phyloP scores from a whole-genome alignment of 2,797 vertebrate genomes.

The Centropyge bicolor region DNA sequence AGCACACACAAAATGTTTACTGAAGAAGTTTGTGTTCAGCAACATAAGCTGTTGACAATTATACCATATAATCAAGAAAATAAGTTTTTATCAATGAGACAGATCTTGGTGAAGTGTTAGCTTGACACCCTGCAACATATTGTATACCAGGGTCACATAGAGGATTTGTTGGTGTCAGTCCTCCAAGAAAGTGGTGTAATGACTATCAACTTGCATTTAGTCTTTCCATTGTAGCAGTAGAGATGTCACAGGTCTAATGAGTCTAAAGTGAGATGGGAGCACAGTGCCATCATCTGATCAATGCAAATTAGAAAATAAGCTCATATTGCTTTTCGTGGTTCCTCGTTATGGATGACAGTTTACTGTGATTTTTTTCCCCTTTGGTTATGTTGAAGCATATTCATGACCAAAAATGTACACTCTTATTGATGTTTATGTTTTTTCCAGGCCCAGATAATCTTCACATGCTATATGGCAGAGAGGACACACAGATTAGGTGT shows the following conservation, averaged over 20 bases:
- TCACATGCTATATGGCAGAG: not conserved
- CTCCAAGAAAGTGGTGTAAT: not conserved
- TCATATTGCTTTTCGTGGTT: constrained; percentile 6
- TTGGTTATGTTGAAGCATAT: constrained; percentile 9
- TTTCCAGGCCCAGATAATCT: constrained; percentile 2
- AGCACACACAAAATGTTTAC: not conserved
- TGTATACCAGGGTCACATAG: not conserved
- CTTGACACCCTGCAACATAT: not conserved
- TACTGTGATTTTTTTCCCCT: not conserved
- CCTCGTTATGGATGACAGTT: not conserved
- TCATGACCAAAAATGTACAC: not conserved
- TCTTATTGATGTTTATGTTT: not conserved
- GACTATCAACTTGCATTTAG: not conserved
- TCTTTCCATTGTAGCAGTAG: not conserved
- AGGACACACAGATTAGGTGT: not conserved
- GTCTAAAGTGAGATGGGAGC: constrained; percentile 3
- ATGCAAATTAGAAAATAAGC: not conserved
- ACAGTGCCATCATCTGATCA: constrained; percentile 26
- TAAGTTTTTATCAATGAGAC: not conserved
- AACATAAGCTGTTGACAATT: not conserved
- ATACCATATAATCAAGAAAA: not conserved
- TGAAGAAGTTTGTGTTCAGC: not conserved
- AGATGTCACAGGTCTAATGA: constrained; percentile 12
- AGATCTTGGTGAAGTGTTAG: not conserved
- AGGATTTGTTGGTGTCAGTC: not conserved